Conservation (phyloP, 2,113 vertebrate species). For the Phaethon lepturus region DNA sequence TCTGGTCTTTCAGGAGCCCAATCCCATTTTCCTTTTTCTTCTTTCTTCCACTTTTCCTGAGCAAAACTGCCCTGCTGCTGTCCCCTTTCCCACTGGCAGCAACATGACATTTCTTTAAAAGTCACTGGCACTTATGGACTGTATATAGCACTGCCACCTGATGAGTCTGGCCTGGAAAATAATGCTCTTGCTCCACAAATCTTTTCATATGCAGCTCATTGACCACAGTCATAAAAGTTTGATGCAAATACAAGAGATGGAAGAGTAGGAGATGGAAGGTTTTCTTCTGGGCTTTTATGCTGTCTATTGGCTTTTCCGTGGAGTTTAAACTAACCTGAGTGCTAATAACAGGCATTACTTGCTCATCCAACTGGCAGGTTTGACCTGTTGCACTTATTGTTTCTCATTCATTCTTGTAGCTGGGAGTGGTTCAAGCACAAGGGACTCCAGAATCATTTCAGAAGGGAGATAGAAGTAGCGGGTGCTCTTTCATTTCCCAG, state of each 20-base stretch:
- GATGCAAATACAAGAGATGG: not conserved
- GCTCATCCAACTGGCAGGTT: not conserved
- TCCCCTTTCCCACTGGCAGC: not conserved
- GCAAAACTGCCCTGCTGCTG: not conserved
- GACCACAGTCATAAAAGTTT: not conserved
- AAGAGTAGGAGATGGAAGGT: not conserved
- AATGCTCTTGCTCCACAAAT: not conserved
- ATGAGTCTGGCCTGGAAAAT: not conserved
- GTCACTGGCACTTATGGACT: not conserved
- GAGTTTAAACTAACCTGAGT: not conserved
- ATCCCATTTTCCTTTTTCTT: rapidly evolving
- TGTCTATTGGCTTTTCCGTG: not conserved
- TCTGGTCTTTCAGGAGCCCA: not conserved
- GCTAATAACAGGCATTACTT: not conserved
- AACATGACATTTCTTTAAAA: not conserved
- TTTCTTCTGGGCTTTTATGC: not conserved
- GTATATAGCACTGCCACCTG: not conserved
- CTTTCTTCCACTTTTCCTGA: not conserved
- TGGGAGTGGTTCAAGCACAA: not conserved
- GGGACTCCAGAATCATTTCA: not conserved
- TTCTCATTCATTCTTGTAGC: not conserved
- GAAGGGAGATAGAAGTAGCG: not conserved
- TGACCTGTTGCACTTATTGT: not conserved
- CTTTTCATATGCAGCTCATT: not conserved
- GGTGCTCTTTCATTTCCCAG: not conserved